Evolutionary conservation across 2,797 vertebrate species (phyloP).

Genomic region (Bryconaethiops microstoma): DNA sequence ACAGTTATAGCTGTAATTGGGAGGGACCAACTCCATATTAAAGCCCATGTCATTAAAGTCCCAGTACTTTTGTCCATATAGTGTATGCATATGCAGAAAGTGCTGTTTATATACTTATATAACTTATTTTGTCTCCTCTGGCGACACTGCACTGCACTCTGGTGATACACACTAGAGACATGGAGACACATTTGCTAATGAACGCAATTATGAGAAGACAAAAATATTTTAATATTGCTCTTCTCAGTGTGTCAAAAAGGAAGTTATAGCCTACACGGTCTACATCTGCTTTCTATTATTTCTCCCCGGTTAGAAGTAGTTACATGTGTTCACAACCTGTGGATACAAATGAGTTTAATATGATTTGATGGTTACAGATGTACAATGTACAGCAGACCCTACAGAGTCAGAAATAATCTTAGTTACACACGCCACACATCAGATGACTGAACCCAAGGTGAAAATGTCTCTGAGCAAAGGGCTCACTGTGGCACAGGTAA

Average conservation of each 20-base stretch:
- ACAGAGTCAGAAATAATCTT: slow-evolving; percentile 62
- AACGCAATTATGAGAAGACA: neutral
- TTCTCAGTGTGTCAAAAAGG: slow-evolving; percentile 16
- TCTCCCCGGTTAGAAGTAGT: slow-evolving; percentile 75
- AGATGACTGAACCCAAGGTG: slow-evolving; percentile 56
- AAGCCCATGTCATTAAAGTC: too few relatives aligned
- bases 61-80: too few relatives aligned
- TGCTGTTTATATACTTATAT: too few relatives aligned
- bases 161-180: neutral
- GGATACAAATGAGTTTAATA: slow-evolving; percentile 85
- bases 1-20: too few relatives aligned
- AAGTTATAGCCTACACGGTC: neutral
- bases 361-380: slow-evolving; percentile 80
- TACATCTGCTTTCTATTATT: slow-evolving; percentile 67
- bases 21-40: too few relatives aligned
- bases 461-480: slow-evolving; percentile 71
- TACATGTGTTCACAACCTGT: slow-evolving; percentile 86
- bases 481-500: slow-evolving; percentile 76
- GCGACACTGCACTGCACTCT: neutral
- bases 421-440: slow-evolving; percentile 65
- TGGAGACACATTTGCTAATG: neutral
- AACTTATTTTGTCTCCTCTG: too few relatives aligned
- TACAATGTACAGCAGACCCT: slow-evolving; percentile 75
- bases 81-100: too few relatives aligned
- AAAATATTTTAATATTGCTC: slow-evolving; percentile 31